A percentile compares a stretch with the other conserved stretches of the same genome.
Conservation (phyloP, 2,113 vertebrate genomes). For the Apeltes quadracus region DNA sequence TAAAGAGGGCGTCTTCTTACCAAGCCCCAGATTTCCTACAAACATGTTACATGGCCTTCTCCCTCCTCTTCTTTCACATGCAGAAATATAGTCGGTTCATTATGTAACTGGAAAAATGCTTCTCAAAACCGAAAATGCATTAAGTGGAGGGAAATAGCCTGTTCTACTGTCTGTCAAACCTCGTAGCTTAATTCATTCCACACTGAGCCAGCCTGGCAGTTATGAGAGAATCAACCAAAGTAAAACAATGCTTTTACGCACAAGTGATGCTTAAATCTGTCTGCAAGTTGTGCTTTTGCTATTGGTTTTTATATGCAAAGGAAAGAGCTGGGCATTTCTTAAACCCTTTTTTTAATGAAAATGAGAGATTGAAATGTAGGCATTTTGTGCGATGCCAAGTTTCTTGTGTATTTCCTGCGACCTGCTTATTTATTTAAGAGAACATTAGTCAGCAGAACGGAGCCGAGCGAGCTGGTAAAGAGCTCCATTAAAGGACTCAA, state of each 20-base stretch:
- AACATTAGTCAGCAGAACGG: conserved; percentile 75
- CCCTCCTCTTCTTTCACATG: not conserved
- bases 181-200: conserved; percentile 4
- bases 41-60: not conserved
- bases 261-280: conserved; percentile 26
- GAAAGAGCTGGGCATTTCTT: conserved; percentile 7
- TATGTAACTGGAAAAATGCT: not conserved
- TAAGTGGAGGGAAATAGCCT: conserved; percentile 2
- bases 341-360: conserved; percentile 26
- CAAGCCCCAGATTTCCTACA: conserved; percentile 26
- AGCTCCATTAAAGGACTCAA: conserved; percentile 66
- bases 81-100: not conserved
- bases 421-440: conserved; percentile 76
- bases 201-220: conserved; percentile 10
- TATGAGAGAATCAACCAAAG: conserved; percentile 18
- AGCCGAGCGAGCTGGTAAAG: conserved; percentile 53
- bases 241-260: conserved; percentile 12
- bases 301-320: conserved; percentile 32
- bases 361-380: conserved; percentile 36
- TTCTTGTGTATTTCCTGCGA: conserved; percentile 68
- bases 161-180: too few species aligned
- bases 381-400: conserved; percentile 44
- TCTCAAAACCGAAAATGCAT: not conserved
- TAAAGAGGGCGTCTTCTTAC: conserved; percentile 53
- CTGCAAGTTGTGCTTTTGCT: not conserved